A percentile compares a stretch with the other conserved stretches of the same genome.
Conservation (phyloP, 2,888 invertebrate species). For the Cataglyphis altisquamis region DNA sequence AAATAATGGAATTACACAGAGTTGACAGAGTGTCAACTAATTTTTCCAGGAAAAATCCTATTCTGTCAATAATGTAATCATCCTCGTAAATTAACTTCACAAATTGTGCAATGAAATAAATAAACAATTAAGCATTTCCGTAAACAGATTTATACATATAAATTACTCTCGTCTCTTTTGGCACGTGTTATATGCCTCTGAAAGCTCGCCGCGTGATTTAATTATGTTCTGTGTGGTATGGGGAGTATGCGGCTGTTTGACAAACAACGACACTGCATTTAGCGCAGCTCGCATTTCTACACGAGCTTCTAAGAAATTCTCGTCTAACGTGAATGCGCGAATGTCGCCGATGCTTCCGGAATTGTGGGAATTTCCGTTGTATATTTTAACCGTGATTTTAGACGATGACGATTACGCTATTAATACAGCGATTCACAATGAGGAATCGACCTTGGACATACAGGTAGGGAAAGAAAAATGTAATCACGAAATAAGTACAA, state of each 20-base stretch:
- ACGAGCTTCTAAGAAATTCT: constrained; percentile 15
- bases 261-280: background rate
- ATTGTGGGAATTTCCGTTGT: constrained; percentile 57
- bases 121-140: background rate
- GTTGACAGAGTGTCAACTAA: background rate
- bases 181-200: too few species aligned
- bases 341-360: constrained; percentile 54
- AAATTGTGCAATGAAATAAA: background rate
- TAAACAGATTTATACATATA: background rate
- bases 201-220: constrained; percentile 6
- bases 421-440: constrained; percentile 76
- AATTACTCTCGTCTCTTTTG: background rate
- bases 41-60: background rate
- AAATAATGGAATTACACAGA: constrained; percentile 9
- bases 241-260: background rate
- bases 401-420: constrained; percentile 66
- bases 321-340: background rate
- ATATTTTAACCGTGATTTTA: constrained; percentile 51
- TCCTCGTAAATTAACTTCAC: background rate
- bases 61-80: background rate
- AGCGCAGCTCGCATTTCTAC: background rate
- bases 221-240: background rate
- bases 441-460: constrained; percentile 71
- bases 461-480: constrained; percentile 60
- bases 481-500: constrained; percentile 32